Base-by-base conservation (phyloP, 2,888 invertebrate species). In the Smittia aterrima region DNA sequence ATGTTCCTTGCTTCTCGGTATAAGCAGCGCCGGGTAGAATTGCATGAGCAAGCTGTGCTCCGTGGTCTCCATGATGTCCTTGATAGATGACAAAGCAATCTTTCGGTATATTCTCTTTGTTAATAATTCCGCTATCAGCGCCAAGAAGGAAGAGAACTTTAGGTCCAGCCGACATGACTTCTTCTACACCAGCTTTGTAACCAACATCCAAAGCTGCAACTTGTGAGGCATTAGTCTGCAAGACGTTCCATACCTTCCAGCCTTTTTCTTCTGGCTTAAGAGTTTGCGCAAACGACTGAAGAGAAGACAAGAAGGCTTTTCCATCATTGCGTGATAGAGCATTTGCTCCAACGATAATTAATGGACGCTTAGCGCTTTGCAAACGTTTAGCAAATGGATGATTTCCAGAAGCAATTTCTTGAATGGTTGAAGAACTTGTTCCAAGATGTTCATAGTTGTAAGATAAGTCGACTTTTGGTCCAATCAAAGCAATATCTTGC, bases 1-100 rank as follows among this genome's bases (percentile, higher is more conserved):
- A 99, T 0, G 94, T 96, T n/a, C 89, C 96, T 81, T 93, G 91
- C 84, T 99, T 99, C 86, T 99, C 99, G 0, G 99, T 99, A 84
- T 98, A 99, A 0, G 99, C 98, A 4, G 96, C 96, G 76, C 98
- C 95, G 1, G 99, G 96, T 11, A 99, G 84, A 75, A 99, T 88
- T 1, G 94, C 89, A 84, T 99, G 97, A 41, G 99, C 98, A 77
- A 95, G 90, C 53, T 88, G 83, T 0, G 98, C 99, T 73, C 98
- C 98, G 75, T 84, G 86, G 83, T 99, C 99, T 75, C 99, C 99
- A 84, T 98, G 98, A 85, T 97, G 97, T 71, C 96, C 94, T 85
- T 92, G 91, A 79, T 99, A 99, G 77, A 99, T 90, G 75, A 99
- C 88, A 76, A 92, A 90, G 76, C 92, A 90, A 80, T 90, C 92